Base-by-base conservation (phyloP, 2,113 vertebrate genomes). In the Psittacula cyanocephala region DNA sequence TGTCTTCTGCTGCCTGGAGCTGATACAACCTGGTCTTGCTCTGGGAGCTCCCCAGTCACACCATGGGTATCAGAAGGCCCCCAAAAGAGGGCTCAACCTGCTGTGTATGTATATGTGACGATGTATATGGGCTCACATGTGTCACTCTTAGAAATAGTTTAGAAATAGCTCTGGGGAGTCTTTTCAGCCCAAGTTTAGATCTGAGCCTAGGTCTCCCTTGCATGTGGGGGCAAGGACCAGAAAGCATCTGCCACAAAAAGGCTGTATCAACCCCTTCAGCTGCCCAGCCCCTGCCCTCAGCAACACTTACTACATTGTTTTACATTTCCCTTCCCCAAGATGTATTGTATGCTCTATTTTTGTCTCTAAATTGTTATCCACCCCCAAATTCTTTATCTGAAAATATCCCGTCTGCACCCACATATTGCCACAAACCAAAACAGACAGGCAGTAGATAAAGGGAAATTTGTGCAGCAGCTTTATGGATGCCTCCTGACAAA, bases 81-180 rank as follows among this genome's bases (percentile, higher is more conserved):
- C 20, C 17, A 70, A 81, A 3, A 11, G 6, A 59, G 33, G n/a
- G 8, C 27, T 91, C 53, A 53, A 0, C 39, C 63, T 72, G 29
- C 43, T 5, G 9, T 33, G 53, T 33, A 55, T 25, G 11, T 1
- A 0, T 27, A 8, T 10, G 0, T 39, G 35, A 19, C 37, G 9
- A 2, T 11, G 17, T 5, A 7, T 8, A 17, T 7, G 17, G 28
- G 13, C 19, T 75, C 9, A 8, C 22, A 12, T 0, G 0, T 8
- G 5, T 8, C 2, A 4, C 35, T 55, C 25, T 71, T 70, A n/a
- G 47, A 76, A 60, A 65, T 31, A 23, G n/a, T 53, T 88, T 80
- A 47, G 15, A 87, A 79, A 44, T 64, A 19, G 10, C 93, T 89
- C 46, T 2, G 13, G 17, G 7, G 37, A 67, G 10, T 33, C 33